Evolutionary conservation across 1,140 invertebrate species (phyloP).

Genomic region (Trichoplusia ni): DNA sequence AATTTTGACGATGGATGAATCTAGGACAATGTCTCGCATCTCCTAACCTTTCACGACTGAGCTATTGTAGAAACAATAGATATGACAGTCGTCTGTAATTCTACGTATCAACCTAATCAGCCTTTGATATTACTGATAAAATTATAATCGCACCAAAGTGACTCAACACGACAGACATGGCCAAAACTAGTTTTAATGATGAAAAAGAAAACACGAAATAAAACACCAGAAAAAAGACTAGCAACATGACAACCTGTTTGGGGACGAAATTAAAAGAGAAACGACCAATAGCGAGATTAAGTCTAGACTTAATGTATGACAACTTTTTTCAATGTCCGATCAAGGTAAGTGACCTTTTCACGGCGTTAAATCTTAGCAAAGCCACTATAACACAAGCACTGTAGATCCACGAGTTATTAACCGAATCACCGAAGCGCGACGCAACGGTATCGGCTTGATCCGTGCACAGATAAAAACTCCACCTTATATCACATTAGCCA

Average conservation of each 20-base stretch:
- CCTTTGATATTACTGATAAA: too few relatives aligned
- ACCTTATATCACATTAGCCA: slow-evolving; percentile 37
- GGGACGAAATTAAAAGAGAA: slow-evolving; percentile 29
- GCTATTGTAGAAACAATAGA: slow-evolving; percentile 4
- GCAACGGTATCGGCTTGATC: slow-evolving; percentile 60
- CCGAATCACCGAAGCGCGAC: slow-evolving; percentile 67
- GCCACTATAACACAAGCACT: slow-evolving; percentile 67
- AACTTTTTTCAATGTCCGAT: slow-evolving; percentile 42
- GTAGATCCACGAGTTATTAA: slow-evolving; percentile 74
- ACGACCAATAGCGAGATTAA: slow-evolving; percentile 7
- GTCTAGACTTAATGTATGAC: slow-evolving; percentile 20
- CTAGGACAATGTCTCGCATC: slow-evolving; percentile 5
- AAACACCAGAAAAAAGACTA: slow-evolving; percentile 17
- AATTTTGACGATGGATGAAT: slow-evolving; percentile 15
- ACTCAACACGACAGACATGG: slow-evolving; percentile 13
- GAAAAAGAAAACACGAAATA: slow-evolving; percentile 22
- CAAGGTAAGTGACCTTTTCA: slow-evolving; percentile 77
- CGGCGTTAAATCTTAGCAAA: slow-evolving; percentile 72
- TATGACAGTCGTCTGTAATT: slow-evolving; percentile 12
- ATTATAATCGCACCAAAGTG: too few relatives aligned
- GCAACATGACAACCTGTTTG: slow-evolving; percentile 31
- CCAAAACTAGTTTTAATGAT: slow-evolving; percentile 32
- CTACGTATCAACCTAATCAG: too few relatives aligned
- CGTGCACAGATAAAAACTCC: slow-evolving; percentile 37
- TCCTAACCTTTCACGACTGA: slow-evolving; percentile 21